Base-by-base conservation (phyloP, 2,113 vertebrate genomes). In the Cebus imitator region DNA sequence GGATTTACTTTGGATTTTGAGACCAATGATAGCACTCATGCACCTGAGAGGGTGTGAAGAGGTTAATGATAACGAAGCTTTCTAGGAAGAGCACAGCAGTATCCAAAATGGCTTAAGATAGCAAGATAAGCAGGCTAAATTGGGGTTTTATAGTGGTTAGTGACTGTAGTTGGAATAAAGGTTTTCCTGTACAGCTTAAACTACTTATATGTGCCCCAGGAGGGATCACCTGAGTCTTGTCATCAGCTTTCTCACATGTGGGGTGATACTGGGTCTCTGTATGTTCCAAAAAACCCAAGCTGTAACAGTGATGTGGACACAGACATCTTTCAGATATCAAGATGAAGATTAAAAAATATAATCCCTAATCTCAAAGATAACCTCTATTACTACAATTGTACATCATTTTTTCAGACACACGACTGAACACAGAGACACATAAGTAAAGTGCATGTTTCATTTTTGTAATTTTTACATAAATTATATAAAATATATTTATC, bases 161-260 rank as follows among this genome's bases (percentile, higher is more conserved):
- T 9, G 30, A 6, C 1, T 32, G 1, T 7, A 1, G 6, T 16
- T 45, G 35, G 8, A 30, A 9, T 32, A 6, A 14, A 13, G 20
- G 4, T 25, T 30, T 50, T 25, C 5, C 86, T n/a, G 17, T 3
- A 40, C 16, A 45, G 4, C 12, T 68, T 68, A 17, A 61, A 52
- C 3, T 52, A 21, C 35, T 5, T 43, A 0, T 48, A 40, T 5
- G 23, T 30, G 8, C 3, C 68, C 35, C 61, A 68, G 14, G 32
- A 82, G 13, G 2, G 11, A 40, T 0, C 4, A 27, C 4, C 4
- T 18, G 43, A 7, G 8, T 2, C 80, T 73, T 73, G 23, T 84
- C 23, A 66, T 6, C 21, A 55, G 16, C 5, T 21, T 40, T 40
- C 3, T 27, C 6, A 40, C 0, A 2, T 4, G 2, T 13, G 11